Evolutionary conservation across 2,113 vertebrate genomes (phyloP).

Genomic region (Actinemys pallida): DNA sequence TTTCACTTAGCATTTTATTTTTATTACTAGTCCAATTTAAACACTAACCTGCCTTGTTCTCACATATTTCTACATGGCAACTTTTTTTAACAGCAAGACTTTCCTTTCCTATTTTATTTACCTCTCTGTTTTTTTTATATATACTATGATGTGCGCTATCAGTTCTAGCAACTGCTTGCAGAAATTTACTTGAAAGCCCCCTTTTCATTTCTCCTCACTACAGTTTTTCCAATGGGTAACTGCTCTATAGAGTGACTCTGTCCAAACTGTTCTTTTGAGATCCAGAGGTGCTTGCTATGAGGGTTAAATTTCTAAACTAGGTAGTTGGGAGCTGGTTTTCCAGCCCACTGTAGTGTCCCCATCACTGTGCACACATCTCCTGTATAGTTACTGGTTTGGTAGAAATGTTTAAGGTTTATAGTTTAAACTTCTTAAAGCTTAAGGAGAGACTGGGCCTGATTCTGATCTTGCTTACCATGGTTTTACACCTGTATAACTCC

Average conservation of each 20-base stretch:
- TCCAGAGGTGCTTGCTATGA: constrained; percentile 30
- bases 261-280: constrained; percentile 58
- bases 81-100: background rate
- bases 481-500: background rate
- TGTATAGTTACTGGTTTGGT: background rate
- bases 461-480: background rate
- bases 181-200: constrained; percentile 35
- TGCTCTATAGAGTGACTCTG: background rate
- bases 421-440: constrained; percentile 2
- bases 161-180: constrained; percentile 5
- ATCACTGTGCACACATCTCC: fast-evolving
- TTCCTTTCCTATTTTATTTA: background rate
- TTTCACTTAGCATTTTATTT: constrained; percentile 3
- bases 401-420: background rate
- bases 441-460: fast-evolving
- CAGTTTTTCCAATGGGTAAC: constrained; percentile 52
- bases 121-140: constrained; percentile 21
- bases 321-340: background rate
- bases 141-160: background rate
- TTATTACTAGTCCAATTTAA: background rate
- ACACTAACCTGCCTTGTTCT: background rate
- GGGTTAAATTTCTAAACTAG: constrained; percentile 41
- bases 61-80: fast-evolving
- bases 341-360: fast-evolving
- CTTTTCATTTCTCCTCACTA: background rate